Evolutionary conservation across 2,888 invertebrate species (phyloP).

Genomic region (Sesamia inferens): DNA sequence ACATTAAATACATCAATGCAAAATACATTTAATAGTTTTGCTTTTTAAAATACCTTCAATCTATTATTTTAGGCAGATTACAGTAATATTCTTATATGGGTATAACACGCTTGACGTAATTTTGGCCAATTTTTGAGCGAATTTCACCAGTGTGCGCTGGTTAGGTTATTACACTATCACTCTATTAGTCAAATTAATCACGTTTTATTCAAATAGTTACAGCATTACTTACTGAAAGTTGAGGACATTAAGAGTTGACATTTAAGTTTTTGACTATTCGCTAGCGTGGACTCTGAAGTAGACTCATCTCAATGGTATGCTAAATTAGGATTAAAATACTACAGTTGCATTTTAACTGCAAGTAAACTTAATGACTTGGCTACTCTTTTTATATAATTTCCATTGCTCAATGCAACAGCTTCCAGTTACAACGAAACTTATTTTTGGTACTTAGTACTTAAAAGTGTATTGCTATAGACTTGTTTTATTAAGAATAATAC

Average conservation of each 20-base stretch:
- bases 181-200: neutral
- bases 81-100: too few relatives aligned
- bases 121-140: too few relatives aligned
- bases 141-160: too few relatives aligned
- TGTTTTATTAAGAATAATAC: neutral
- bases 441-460: neutral
- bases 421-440: neutral
- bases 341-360: slow-evolving; percentile 9
- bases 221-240: neutral
- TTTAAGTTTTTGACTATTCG: slow-evolving; percentile 1
- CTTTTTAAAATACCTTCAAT: too few relatives aligned
- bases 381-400: slow-evolving; percentile 4
- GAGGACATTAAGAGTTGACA: neutral
- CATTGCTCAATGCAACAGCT: neutral
- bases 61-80: too few relatives aligned
- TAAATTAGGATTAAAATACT: slow-evolving; percentile 16
- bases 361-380: neutral
- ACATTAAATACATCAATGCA: too few relatives aligned
- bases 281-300: neutral
- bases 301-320: neutral
- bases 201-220: neutral
- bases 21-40: too few relatives aligned
- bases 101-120: too few relatives aligned
- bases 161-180: neutral
- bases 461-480: neutral